Conservation (phyloP, 2,113 vertebrate species). For the Nesogale talazaci region DNA sequence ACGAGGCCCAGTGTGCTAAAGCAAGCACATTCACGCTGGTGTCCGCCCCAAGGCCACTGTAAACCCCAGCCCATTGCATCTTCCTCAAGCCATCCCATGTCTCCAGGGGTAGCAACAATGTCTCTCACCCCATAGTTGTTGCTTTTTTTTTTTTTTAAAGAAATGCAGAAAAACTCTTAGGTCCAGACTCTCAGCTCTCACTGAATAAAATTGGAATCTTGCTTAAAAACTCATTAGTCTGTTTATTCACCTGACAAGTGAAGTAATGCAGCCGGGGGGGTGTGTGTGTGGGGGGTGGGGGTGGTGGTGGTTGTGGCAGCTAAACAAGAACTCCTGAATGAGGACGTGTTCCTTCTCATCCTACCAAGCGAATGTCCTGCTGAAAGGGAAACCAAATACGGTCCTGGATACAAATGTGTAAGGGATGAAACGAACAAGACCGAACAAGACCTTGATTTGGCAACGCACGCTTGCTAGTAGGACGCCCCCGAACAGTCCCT, state of each 20-base stretch:
- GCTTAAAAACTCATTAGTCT: constrained; percentile 19
- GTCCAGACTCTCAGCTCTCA: constrained; percentile 11
- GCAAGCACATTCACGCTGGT: not conserved
- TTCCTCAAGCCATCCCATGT: not conserved
- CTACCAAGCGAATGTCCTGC: not conserved
- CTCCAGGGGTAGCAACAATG: not conserved
- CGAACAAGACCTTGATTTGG: not conserved
- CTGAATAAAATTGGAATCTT: constrained; percentile 33
- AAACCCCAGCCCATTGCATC: not conserved
- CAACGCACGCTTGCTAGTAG: not conserved
- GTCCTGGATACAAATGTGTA: not conserved
- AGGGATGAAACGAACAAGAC: not conserved
- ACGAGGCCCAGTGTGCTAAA: not conserved
- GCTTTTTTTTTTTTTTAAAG: constrained; percentile 29
- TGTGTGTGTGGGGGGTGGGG: too few species aligned
- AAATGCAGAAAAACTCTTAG: constrained; percentile 22
- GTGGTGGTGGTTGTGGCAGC: too few species aligned
- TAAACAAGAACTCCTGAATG: not conserved
- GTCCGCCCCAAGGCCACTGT: not conserved
- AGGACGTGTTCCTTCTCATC: not conserved
- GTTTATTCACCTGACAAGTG: not conserved
- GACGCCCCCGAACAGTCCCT: not conserved
- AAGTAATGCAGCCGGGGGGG: not conserved
- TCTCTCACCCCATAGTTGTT: not conserved
- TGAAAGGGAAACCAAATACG: not conserved